Conservation (phyloP, 2,113 vertebrate species). For the Pelmatolapia mariae region DNA sequence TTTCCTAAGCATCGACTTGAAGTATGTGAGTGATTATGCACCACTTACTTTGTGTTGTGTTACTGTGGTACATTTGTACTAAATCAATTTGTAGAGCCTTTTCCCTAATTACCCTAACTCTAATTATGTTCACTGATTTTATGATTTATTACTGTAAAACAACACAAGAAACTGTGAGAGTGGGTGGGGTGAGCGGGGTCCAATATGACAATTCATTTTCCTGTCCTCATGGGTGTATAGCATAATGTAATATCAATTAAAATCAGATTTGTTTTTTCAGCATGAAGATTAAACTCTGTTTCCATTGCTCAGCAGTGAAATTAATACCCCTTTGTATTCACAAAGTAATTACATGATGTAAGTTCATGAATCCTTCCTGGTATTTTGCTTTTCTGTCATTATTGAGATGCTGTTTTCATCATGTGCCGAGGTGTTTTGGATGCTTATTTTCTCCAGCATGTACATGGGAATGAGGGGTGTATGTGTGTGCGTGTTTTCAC, state of each 20-base stretch:
- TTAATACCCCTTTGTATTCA: not conserved
- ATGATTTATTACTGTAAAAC: not conserved
- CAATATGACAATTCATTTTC: not conserved
- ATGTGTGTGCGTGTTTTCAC: not conserved
- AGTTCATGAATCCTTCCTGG: not conserved
- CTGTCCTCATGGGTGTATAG: not conserved
- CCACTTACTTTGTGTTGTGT: not conserved
- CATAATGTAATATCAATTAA: not conserved
- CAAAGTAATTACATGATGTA: not conserved
- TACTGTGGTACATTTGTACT: not conserved
- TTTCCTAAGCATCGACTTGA: not conserved
- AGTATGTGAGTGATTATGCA: not conserved
- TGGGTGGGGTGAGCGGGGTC: not conserved
- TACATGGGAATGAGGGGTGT: not conserved
- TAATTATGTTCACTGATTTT: not conserved
- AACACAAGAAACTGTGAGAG: not conserved
- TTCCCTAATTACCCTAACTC: not conserved
- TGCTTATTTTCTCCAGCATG: not conserved
- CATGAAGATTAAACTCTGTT: not conserved
- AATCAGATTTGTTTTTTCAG: not conserved
- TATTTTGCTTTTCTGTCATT: not conserved
- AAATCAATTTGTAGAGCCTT: not conserved
- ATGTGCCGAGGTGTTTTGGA: not conserved
- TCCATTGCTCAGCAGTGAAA: not conserved
- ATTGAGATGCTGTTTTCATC: not conserved